These are phyloP conservation scores for Dasypolia templi DNA, from an alignment of 2,888 invertebrate species.

Conservation along the genomic window DNA sequence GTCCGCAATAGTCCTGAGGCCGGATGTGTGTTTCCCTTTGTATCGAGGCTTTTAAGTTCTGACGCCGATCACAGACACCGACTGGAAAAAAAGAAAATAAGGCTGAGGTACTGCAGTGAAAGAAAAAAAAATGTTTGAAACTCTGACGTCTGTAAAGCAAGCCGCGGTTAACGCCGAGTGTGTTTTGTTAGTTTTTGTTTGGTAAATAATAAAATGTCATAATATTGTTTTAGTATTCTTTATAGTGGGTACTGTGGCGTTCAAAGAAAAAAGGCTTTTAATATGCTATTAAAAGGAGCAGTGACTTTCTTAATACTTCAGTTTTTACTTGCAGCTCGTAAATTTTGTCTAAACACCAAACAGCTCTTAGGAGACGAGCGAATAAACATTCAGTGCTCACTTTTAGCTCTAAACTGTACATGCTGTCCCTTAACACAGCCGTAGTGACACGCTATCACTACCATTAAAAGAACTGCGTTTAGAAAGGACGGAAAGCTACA, in stretches of 20 bases:
- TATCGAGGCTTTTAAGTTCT: conserved; percentile 80
- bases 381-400: conserved; percentile 30
- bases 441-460: conserved; percentile 6
- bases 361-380: conserved; percentile 40
- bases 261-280: neutral
- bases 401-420: conserved; percentile 37
- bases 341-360: conserved; percentile 52
- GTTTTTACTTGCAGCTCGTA: conserved; percentile 36
- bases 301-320: neutral
- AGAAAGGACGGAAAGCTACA: neutral
- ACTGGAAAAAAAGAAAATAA: conserved; percentile 67
- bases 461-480: conserved; percentile 4
- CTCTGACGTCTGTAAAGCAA: no score
- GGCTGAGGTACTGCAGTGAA: no score
- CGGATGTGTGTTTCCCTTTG: conserved; percentile 82
- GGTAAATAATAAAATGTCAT: neutral
- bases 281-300: neutral
- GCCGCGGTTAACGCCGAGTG: no score
- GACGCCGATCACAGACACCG: conserved; percentile 73
- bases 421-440: neutral
- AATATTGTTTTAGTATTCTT: neutral
- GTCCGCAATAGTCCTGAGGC: conserved; percentile 75
- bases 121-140: neutral
- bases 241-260: neutral
- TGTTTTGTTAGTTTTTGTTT: neutral